Evolutionary conservation across 2,888 invertebrate species (phyloP), one percentile per base, ranked within the genome.

Genomic region (Melinaea menophilus): DNA sequence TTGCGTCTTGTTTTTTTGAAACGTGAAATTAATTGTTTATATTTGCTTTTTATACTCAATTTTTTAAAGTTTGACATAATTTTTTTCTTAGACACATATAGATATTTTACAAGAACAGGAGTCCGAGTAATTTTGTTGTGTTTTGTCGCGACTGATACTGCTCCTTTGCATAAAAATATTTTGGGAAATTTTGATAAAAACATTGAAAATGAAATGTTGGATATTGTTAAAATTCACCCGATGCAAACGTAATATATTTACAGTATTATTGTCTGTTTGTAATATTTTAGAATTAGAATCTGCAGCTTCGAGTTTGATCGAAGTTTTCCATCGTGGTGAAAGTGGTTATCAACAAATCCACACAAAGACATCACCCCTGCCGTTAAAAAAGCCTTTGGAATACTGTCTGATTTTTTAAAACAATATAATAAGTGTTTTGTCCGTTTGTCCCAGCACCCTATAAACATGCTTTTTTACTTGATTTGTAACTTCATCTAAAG

Each of bases 71-170:
- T n/a, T n/a, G n/a, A n/a, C n/a, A n/a, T n/a, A n/a, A n/a, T n/a
- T n/a, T n/a, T n/a, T n/a, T n/a, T n/a, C n/a, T n/a, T n/a, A n/a
- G n/a, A n/a, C n/a, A n/a, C n/a, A n/a, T n/a, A n/a, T n/a, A n/a
- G n/a, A 7, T 77, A 75, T 58, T 79, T 75, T 58, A 59, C 64
- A 2, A 72, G 69, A 51, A 79, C 77, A 3, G 79, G 78, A 3
- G 79, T 81, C 1, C 73, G 80, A 46, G 75, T 81, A 5, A 35
- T 82, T 12, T 69, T 79, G 0, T 62, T 82, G 1, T 81, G 80
- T 56, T 80, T 78, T 47, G 79, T 79, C 0, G 75, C 73, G 0
- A 82, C 81, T 0, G 67, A 73, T 57, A 80, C 81, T 0, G 63
- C 76, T 2, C 70, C 81, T 2, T 55, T 81, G 1, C 60, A 63